Percentiles rank a stretch among this genome's conserved stretches.
These are phyloP conservation scores for Engystomops pustulosus DNA, from an alignment of 2,113 vertebrate species.

Conservation along the genomic window DNA sequence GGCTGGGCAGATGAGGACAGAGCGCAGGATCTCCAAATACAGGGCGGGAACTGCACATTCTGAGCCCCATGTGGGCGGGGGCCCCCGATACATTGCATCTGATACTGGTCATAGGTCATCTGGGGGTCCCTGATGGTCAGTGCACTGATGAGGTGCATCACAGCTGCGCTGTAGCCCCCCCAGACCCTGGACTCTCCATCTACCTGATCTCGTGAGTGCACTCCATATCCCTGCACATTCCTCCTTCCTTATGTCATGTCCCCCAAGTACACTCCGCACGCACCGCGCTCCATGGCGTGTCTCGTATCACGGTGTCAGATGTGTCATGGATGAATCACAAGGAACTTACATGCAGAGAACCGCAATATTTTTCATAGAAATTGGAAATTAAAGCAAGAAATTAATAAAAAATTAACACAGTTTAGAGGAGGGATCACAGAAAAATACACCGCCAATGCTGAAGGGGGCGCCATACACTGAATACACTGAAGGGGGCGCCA, in stretches of 20 bases:
- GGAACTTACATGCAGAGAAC: too few relatives aligned
- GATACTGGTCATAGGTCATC: conserved; percentile 4
- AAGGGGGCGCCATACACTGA: too few relatives aligned
- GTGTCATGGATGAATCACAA: background rate
- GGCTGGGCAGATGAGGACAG: conserved; percentile 5
- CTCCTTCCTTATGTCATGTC: background rate
- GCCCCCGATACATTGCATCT: background rate
- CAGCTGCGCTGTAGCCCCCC: background rate
- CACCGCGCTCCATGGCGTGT: conserved; percentile 2
- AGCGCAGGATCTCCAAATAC: background rate
- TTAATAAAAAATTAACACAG: too few relatives aligned
- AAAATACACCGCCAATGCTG: too few relatives aligned
- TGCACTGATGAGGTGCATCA: background rate
- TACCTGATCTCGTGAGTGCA: background rate
- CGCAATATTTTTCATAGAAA: too few relatives aligned
- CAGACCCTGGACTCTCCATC: background rate
- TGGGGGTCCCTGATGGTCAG: background rate
- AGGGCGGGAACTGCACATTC: conserved; percentile 4
- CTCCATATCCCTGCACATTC: background rate
- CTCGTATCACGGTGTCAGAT: background rate
- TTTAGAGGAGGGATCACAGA: too few relatives aligned
- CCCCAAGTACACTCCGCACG: background rate
- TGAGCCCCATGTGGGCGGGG: background rate
- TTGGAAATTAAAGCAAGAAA: too few relatives aligned
- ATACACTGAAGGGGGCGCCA: too few relatives aligned